Evolutionary conservation across 2,888 invertebrate species (phyloP), one percentile per base, ranked within the genome.

Genomic region (Chymomyza procnemis): DNA sequence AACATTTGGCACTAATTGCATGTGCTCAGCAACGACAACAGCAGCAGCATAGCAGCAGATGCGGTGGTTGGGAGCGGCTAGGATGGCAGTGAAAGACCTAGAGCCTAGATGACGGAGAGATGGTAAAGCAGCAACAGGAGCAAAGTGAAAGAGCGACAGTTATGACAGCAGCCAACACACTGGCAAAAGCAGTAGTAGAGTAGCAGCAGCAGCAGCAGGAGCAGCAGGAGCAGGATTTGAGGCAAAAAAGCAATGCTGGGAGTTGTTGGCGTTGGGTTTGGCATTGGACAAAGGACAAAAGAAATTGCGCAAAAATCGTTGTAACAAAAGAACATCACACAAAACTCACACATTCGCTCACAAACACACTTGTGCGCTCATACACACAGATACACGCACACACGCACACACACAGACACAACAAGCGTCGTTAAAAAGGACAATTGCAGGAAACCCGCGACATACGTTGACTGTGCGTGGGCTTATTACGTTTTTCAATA

Each of bases 1-100:
- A 89, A 89, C 88, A 89, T 89, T 89, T 89, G 88, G 88, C 88
- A 89, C 88, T 89, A 89, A 89, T 89, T 89, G 89, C 89, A 84
- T 85, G 74, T 83, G 84, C 86, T 84, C 78, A 76, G 69, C 71
- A 69, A 66, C 77, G 71, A 64, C 66, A 79, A 71, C 68, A 75
- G 74, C 68, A 75, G 74, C 70, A 72, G 66, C 58, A 70, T 60
- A 58, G 58, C 22, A 54, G 47, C 75, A 61, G 72, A 5, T 16
- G 19, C 18, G 18, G n/a, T 1, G 1, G 14, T 9, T 19, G 18
- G 14, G n/a, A 4, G 18, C 12, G 12, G 18, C 12, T 9, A 18
- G 9, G 4, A 6, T 19, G 19, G 52, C n/a, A 18, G 52, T 8
- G 5, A 5, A 19, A 18, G 52, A 30, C 57, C n/a, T n/a, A 57